phyloP scores from a whole-genome alignment of 2,113 vertebrate genomes.

The Neomonachus schauinslandi region DNA sequence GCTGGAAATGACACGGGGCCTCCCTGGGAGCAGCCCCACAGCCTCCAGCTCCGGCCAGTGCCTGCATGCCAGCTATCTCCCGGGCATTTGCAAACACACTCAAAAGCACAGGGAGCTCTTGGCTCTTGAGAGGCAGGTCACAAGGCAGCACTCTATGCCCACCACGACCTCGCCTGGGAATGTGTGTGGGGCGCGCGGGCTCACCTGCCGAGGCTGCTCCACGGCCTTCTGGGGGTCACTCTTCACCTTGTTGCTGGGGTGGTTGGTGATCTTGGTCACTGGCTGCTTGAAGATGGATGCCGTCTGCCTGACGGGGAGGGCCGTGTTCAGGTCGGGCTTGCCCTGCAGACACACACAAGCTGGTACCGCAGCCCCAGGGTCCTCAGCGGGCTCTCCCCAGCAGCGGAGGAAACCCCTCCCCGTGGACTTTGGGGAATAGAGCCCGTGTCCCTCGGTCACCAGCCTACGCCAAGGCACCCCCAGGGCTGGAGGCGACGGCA shows the following conservation, averaged over 20 bases:
- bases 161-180: background rate
- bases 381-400: background rate
- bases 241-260: conserved; percentile 99
- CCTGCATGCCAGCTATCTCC: rapidly evolving
- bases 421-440: background rate
- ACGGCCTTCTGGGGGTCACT: conserved; percentile 99
- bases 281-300: conserved; percentile 99
- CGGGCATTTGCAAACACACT: background rate
- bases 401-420: background rate
- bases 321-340: conserved; percentile 98
- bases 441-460: background rate
- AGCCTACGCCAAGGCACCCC: rapidly evolving
- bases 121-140: too few species aligned
- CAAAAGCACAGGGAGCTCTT: background rate
- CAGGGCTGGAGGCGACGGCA: background rate
- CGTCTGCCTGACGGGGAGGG: conserved; percentile 96
- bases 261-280: conserved; percentile 99
- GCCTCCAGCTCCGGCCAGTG: background rate
- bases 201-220: conserved; percentile 98
- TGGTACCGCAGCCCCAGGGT: background rate
- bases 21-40: rapidly evolving
- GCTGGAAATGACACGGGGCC: background rate
- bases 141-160: background rate
- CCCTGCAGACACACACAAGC: conserved; percentile 85
- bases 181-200: background rate